Base-by-base conservation (phyloP, 1,140 invertebrate species). In the Teleogryllus occipitalis region DNA sequence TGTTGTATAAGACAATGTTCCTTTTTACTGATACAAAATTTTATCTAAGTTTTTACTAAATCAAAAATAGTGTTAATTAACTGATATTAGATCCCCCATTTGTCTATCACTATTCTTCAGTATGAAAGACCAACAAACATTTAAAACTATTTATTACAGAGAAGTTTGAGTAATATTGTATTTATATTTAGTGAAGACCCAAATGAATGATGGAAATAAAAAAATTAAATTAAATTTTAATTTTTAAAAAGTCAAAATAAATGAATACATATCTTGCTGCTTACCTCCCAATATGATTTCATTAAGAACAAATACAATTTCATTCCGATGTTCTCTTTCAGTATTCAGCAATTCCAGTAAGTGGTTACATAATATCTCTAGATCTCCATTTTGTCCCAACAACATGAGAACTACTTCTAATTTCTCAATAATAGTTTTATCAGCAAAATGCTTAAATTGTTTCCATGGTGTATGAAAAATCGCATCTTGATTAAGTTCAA, bases 261-360 rank as follows among this genome's bases (percentile, higher is more conserved):
- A 65, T 14, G 0, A 65, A 2, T 65, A 65, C 54, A 65, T 65
- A 14, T 39, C 27, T 39, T 39, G 27, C 72, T 76, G 80, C 54
- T 74, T 86, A 89, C 88, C 86, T 85, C 78, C 74, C 49, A 85
- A 82, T 76, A 89, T 79, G 75, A 89, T 86, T 83, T 86, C 87
- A 82, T 90, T 90, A 54, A 90, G 78, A 77, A 91, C 82, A 77
- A 89, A 85, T 54, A 84, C 88, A 12, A 89, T 84, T 84, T 91
- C 90, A 81, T 88, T 89, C 82, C 83, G 85, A 78, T 87, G 84
- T 15, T 87, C 85, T 15, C 83, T 80, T 77, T 86, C 83, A 78
- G 86, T 84, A 0, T 83, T 79, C 80, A 90, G 89, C 39, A 89
- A 83, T 78, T 90, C 88, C n/a, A 91, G 82, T 78, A 93, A 87